Percentiles rank a stretch among this genome's conserved stretches.
phyloP scores from a whole-genome alignment of 1,140 invertebrate species.

The Chionoecetes opilio region DNA sequence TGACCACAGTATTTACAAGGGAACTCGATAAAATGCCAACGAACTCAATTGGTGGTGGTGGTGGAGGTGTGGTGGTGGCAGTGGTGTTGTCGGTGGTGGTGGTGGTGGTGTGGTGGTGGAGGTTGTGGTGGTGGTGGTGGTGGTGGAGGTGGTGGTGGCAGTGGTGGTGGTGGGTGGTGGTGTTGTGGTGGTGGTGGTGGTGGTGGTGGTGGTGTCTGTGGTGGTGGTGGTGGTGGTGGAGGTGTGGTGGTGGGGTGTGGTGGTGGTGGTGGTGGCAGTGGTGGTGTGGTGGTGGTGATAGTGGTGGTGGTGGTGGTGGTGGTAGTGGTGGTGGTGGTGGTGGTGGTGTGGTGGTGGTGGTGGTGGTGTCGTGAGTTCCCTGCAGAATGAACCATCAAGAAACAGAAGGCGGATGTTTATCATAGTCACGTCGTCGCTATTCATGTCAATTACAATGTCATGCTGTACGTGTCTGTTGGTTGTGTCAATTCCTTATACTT shows the following conservation, averaged over 20 bases:
- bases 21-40: no score
- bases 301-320: neutral
- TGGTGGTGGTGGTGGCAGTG: neutral
- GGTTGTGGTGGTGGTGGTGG: no score
- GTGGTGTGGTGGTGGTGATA: no score
- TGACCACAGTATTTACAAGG: no score
- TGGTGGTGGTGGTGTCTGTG: neutral
- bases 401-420: slow-evolving; percentile 22
- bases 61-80: neutral
- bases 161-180: no score
- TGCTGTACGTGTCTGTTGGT: neutral
- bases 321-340: no score
- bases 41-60: no score
- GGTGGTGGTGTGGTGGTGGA: no score
- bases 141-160: neutral
- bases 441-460: no score
- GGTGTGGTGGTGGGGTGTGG: no score
- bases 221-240: neutral
- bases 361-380: neutral
- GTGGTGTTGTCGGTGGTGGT: neutral
- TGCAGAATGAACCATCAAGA: neutral
- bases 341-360: no score
- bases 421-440: neutral
- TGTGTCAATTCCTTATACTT: neutral
- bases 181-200: neutral